Evolutionary conservation across 1,140 invertebrate species (phyloP), one percentile per base, ranked within the genome.

Genomic region (Carposina sasakii): DNA sequence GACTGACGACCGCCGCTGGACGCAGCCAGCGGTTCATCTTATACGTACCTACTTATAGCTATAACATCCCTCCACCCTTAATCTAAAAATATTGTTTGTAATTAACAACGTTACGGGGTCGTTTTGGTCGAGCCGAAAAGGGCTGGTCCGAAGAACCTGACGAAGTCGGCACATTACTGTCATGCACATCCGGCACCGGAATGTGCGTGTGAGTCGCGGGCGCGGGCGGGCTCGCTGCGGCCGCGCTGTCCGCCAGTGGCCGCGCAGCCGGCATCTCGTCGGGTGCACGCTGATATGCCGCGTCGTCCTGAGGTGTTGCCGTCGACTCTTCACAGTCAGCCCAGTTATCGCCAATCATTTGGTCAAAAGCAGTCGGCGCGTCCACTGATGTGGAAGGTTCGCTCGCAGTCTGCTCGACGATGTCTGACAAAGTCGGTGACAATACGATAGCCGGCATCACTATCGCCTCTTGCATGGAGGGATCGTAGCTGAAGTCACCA

Each of bases 21-120:
- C n/a, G n/a, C n/a, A n/a, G n/a, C n/a, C n/a, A n/a, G n/a, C n/a
- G n/a, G n/a, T n/a, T n/a, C n/a, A n/a, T n/a, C n/a, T n/a, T n/a
- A n/a, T n/a, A n/a, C n/a, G n/a, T n/a, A n/a, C n/a, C n/a, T n/a
- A n/a, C n/a, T n/a, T n/a, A n/a, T n/a, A n/a, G n/a, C n/a, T n/a
- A 5, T 33, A 33, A 33, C 31, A 33, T 33, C 31, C 31, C 31
- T 33, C 13, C 31, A 33, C 31, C 31, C 31, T 33, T 33, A 33
- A 13, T 13, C 31, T 33, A 33, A 33, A 8, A 33, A 8, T 33
- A 5, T 5, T 33, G 4, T 8, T 13, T 5, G 31, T 28, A 28
- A 13, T 33, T 15, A 8, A 5, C 5, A 33, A 13, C 9, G 9
- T 3, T 5, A 33, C 3, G 13, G 3, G 31, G 31, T n/a, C n/a